Percentiles rank a stretch among this genome's conserved stretches.
Evolutionary conservation across 2,888 invertebrate species (phyloP).

Genomic region (Apotomis turbidana): DNA sequence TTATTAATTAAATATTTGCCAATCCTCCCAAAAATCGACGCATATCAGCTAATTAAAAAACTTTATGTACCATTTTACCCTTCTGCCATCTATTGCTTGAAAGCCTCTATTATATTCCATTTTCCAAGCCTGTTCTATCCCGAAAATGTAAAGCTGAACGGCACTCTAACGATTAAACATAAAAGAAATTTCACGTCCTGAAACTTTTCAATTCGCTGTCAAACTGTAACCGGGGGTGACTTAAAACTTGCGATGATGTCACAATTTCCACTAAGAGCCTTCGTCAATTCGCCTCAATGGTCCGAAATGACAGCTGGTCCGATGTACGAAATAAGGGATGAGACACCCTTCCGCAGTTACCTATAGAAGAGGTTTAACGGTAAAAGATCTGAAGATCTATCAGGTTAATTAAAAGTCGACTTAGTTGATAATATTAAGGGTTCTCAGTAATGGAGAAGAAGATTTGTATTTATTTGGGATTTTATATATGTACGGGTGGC

Average conservation of each 20-base stretch:
- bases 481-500: not conserved
- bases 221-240: constrained; percentile 51
- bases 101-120: not conserved
- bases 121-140: constrained; percentile 2
- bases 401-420: constrained; percentile 3
- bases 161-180: constrained; percentile 25
- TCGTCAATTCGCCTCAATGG: constrained; percentile 61
- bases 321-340: constrained; percentile 45
- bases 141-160: constrained; percentile 40
- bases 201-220: constrained; percentile 41
- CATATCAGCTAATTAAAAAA: too few relatives aligned
- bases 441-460: too few relatives aligned
- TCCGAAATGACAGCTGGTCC: constrained; percentile 57
- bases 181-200: constrained; percentile 28
- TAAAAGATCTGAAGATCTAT: constrained; percentile 4
- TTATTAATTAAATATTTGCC: too few relatives aligned
- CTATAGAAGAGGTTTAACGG: not conserved
- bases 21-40: too few relatives aligned
- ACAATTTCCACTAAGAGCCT: constrained; percentile 71
- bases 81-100: too few relatives aligned
- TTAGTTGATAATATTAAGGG: too few relatives aligned
- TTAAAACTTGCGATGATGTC: constrained; percentile 61
- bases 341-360: not conserved
- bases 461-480: too few relatives aligned
- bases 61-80: too few relatives aligned